Evolutionary conservation across 2,113 vertebrate species (phyloP), one percentile per base, ranked within the genome.

Genomic region (Ciconia stormi): DNA sequence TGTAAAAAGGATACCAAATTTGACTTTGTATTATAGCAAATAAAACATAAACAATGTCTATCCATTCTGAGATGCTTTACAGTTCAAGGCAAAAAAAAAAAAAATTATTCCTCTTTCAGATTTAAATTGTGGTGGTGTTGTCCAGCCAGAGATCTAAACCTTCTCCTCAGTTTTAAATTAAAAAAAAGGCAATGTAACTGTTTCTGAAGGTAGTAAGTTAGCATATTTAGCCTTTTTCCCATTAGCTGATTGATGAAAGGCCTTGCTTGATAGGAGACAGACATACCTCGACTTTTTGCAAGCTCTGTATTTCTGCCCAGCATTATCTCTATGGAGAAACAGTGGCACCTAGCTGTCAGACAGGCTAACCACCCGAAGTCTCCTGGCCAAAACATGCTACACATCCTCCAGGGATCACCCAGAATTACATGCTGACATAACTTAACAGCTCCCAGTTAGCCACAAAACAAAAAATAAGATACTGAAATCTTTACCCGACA

Each of bases 321-420:
- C 3, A 1, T 11, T 22, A 1, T 2, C 79, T 92, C 19, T 20
- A 16, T 85, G 94, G 96, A 40, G 90, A 70, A 96, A 96, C 67
- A 98, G 96, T 97, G 98, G 87, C 98, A 95, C 82, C 98, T 67
- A 95, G 97, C 91, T 97, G 95, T 32, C 79, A 6, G 9, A 7
- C 10, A 0, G 16, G 32, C 30, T 78, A 71, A 21, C 16, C 56
- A 9, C 49, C 2, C 29, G 3, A 4, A 23, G 23, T 13, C 30
- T 20, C 40, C 50, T 56, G 47, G 8, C 23, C 20, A 23, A 55
- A 17, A 4, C 36, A 16, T 1, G 5, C 29, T 47, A 15, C 6
- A 6, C 47, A 11, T 11, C 47, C 47, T 78, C 14, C 69, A 21
- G 25, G 34, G 7, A 30, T 44, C 44, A 52, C 61, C 26, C 47